phyloP scores from a whole-genome alignment of 2,888 invertebrate genomes.

The Dryobota labecula region DNA sequence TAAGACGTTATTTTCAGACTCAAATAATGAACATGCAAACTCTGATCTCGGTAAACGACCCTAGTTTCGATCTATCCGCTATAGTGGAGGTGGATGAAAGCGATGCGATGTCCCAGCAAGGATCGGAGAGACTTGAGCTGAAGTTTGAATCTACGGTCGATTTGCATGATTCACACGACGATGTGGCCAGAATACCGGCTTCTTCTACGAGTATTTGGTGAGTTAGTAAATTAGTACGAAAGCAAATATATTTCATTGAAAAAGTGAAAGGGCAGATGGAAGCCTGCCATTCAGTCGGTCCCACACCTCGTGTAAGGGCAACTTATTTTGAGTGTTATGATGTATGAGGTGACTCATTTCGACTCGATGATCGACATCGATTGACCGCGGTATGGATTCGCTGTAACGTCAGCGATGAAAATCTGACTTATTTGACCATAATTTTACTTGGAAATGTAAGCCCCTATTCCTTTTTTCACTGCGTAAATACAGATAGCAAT shows the following conservation, averaged over 20 bases:
- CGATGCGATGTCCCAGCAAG: constrained; percentile 79
- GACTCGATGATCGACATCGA: no score
- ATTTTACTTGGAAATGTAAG: background rate
- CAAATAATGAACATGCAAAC: constrained; percentile 88
- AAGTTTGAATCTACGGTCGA: constrained; percentile 84
- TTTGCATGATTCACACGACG: constrained; percentile 80
- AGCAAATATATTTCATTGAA: background rate
- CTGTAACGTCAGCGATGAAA: background rate
- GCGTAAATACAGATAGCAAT: background rate
- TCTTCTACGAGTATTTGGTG: constrained; percentile 85
- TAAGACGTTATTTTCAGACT: constrained; percentile 72
- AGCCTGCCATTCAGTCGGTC: background rate
- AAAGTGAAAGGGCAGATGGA: background rate
- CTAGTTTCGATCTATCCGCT: constrained; percentile 87
- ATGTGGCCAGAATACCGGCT: constrained; percentile 77
- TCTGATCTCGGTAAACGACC: constrained; percentile 85
- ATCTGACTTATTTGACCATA: background rate
- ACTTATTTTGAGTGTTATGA: background rate
- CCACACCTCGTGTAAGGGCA: background rate
- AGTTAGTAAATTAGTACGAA: constrained; percentile 16
- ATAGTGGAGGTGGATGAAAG: constrained; percentile 88
- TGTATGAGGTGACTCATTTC: background rate
- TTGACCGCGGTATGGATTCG: background rate
- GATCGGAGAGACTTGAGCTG: constrained; percentile 82
- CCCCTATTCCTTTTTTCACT: background rate